Base-by-base conservation (phyloP, 2,888 invertebrate genomes). In the Bellardia bayeri region DNA sequence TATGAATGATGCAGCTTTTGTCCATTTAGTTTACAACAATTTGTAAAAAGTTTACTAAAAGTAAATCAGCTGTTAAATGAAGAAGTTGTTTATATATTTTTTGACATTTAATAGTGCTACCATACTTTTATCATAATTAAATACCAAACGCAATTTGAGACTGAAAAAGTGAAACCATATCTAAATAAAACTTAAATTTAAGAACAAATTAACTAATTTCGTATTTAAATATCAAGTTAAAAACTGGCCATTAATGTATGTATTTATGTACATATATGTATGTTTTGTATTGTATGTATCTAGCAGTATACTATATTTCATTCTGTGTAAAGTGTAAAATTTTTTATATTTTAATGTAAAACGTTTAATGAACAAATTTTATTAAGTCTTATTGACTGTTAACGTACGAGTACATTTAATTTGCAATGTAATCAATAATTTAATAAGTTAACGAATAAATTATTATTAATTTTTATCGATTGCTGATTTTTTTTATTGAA, bases 331-430 rank as follows among this genome's bases (percentile, higher is more conserved):
- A 69, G 13, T 58, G 45, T 75, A 51, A 66, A 82, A 58, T 45
- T 56, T 72, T 49, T 82, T 82, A 68, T 68, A 75, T 54, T 81
- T 64, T 66, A 45, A 74, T 45, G 23, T 66, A 13, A 49, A 58
- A 23, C 6, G 13, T 40, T 66, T 64, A n/a, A n/a, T 40, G 4
- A 63, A 54, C 4, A 69, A 51, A 56, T 49, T 58, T 58, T 30
- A 56, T 16, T 56, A 56, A 78, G 68, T 78, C n/a, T 40, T 14
- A 16, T 40, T 16, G 6, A 6, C 23, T 68, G 13, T 51, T 3
- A 74, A 74, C 58, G 45, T 63, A 16, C 16, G 40, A 71, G 8
- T 61, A 33, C 5, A 42, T 30, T 30, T 45, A 61, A 61, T 37
- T 14, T 45, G 30, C 42, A 45, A 45, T 45, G 23, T 66, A 58